Percentiles rank a stretch among this genome's conserved stretches.
Conservation (phyloP, 35 echinoderm and acorn worm genomes). For the Ptychodera flava region DNA sequence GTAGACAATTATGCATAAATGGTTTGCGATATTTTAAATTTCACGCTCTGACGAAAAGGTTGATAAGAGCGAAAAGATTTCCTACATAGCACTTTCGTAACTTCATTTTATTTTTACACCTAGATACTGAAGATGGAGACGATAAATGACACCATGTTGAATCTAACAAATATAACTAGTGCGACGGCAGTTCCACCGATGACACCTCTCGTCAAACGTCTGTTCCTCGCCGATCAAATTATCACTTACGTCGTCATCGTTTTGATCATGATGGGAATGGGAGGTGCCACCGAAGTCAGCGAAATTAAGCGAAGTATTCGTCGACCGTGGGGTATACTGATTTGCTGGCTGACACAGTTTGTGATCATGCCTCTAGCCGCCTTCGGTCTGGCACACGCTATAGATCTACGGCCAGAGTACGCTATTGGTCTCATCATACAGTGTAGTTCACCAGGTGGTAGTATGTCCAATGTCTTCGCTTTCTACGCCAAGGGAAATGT, state of each 20-base stretch:
- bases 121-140: background rate
- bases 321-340: background rate
- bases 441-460: slow-evolving; percentile 4
- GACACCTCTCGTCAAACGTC: background rate
- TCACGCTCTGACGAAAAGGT: too few relatives aligned
- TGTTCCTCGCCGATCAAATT: background rate
- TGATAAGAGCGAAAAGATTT: too few relatives aligned
- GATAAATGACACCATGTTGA: background rate
- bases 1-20: too few relatives aligned
- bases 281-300: background rate
- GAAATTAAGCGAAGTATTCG: background rate
- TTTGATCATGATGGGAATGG: background rate
- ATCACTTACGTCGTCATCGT: background rate
- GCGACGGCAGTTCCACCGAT: background rate
- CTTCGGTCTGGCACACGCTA: background rate
- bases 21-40: too few relatives aligned
- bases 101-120: background rate
- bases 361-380: slow-evolving; percentile 2
- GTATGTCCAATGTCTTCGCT: background rate
- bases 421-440: background rate
- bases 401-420: background rate
- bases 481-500: background rate
- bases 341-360: background rate
- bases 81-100: too few relatives aligned
- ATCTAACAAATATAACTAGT: background rate